Conservation (phyloP, 2,113 vertebrate species). For the Ahaetulla prasina region DNA sequence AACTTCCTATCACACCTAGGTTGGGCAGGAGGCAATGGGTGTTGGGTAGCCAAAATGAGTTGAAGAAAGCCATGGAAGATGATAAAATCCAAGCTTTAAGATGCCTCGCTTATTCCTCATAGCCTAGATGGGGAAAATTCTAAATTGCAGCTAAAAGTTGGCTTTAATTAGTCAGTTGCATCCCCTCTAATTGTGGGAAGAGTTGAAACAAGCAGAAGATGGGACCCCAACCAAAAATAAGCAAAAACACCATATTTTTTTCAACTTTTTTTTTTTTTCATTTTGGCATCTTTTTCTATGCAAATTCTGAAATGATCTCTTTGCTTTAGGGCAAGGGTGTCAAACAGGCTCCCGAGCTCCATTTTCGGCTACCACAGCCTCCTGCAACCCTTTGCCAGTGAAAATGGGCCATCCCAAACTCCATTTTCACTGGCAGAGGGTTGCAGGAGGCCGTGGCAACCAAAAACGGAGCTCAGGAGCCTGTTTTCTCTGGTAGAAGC, state of each 20-base stretch:
- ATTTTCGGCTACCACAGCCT: too few species aligned
- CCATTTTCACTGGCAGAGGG: too few species aligned
- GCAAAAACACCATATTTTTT: neutral
- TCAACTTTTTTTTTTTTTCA: neutral
- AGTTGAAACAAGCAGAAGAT: neutral
- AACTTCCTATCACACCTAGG: neutral
- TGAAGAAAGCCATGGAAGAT: neutral
- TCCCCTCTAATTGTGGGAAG: neutral
- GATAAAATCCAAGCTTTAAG: neutral
- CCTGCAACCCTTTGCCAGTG: too few species aligned
- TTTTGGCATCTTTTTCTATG: neutral
- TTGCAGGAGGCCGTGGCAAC: too few species aligned
- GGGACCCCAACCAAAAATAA: neutral
- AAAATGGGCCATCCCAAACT: too few species aligned
- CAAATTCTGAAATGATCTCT: neutral
- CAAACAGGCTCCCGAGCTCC: too few species aligned
- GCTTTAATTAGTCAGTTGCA: neutral
- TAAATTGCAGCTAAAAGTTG: neutral
- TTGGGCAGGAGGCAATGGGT: neutral
- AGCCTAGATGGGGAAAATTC: neutral
- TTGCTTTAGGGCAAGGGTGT: neutral
- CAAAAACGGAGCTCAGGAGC: too few species aligned
- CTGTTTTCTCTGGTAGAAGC: too few species aligned
- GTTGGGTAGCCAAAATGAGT: neutral
- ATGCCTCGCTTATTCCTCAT: neutral